These are phyloP conservation scores for Mesocricetus auratus DNA, from an alignment of 2,113 vertebrate species.

Conservation along the genomic window DNA sequence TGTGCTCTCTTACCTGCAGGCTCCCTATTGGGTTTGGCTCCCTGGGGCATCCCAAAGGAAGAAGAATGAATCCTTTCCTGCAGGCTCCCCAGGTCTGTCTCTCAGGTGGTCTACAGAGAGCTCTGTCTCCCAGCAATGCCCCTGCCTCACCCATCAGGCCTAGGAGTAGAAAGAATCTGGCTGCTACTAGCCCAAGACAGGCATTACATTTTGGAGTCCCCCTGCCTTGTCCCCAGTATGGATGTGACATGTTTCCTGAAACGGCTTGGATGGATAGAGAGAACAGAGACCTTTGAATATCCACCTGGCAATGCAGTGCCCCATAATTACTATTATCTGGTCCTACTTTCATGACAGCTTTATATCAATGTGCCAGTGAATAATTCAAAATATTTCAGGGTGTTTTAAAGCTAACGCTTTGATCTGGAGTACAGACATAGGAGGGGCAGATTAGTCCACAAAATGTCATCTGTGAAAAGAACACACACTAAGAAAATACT, in stretches of 20 bases:
- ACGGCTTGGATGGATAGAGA: not conserved
- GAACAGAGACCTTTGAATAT: not conserved
- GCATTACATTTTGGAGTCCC: accelerated
- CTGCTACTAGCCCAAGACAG: not conserved
- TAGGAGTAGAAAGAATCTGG: not conserved
- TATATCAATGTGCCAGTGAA: not conserved
- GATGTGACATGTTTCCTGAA: not conserved
- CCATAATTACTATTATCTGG: not conserved
- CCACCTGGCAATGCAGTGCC: not conserved
- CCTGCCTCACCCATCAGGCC: not conserved
- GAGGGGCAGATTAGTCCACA: not conserved
- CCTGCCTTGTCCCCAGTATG: not conserved
- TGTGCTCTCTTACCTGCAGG: not conserved
- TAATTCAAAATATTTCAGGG: not conserved
- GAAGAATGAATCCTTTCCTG: not conserved
- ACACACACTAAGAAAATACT: not conserved
- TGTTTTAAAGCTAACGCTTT: slow-evolving; percentile 34
- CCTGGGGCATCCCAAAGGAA: not conserved
- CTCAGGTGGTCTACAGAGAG: not conserved
- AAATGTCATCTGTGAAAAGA: slow-evolving; percentile 59
- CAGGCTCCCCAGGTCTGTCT: not conserved
- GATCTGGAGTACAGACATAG: not conserved
- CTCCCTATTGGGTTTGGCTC: not conserved
- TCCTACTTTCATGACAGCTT: not conserved
- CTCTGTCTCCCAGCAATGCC: not conserved